phyloP scores from a whole-genome alignment of 1,140 invertebrate species.

The Anoplolepis gracilipes region DNA sequence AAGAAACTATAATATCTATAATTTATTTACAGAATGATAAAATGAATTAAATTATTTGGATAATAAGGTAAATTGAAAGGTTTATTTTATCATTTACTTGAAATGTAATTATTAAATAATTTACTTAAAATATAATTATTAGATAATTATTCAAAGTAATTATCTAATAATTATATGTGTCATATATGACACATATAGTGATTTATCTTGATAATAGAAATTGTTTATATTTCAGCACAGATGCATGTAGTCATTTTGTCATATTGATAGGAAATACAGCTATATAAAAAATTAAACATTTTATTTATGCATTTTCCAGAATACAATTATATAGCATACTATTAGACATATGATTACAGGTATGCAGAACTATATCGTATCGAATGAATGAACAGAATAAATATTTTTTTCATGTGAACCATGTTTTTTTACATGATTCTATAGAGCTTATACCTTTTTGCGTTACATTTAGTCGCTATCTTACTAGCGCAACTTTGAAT shows the following conservation, averaged over 20 bases:
- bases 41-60: background rate
- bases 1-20: background rate
- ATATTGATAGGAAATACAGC: background rate
- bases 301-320: slow-evolving; percentile 42
- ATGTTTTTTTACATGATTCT: slow-evolving; percentile 4
- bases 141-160: background rate
- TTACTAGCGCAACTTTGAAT: slow-evolving; percentile 32
- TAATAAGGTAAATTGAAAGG: background rate
- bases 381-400: slow-evolving; percentile 19
- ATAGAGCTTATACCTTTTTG: background rate
- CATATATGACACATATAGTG: background rate
- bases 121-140: no score
- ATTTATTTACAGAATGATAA: slow-evolving; percentile 4
- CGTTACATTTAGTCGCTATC: slow-evolving; percentile 26
- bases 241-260: background rate
- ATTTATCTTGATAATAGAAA: background rate
- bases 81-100: background rate
- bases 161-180: background rate
- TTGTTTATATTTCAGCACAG: background rate
- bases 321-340: slow-evolving; percentile 36
- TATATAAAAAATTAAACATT: slow-evolving; percentile 50
- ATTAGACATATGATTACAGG: slow-evolving; percentile 27
- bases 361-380: slow-evolving; percentile 1
- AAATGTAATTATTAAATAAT: no score
- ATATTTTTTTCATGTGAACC: slow-evolving; percentile 8